These are phyloP conservation scores for Acropternis orthonyx DNA, from an alignment of 2,797 vertebrate species.

Conservation along the genomic window DNA sequence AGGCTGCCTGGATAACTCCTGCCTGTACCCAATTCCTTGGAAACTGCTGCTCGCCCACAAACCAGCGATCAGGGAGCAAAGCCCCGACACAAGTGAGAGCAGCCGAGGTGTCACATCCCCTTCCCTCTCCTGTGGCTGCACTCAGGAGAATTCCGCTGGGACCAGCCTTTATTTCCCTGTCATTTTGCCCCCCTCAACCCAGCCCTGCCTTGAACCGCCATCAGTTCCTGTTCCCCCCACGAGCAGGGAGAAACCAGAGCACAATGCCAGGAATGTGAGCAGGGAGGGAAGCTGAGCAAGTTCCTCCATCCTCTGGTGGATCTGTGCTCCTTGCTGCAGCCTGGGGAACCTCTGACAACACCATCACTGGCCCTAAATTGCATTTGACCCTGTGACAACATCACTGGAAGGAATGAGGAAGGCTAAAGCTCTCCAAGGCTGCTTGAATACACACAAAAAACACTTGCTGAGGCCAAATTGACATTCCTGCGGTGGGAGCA, in stretches of 20 bases:
- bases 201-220: neutral
- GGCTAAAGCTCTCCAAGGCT: neutral
- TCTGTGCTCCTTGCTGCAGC: neutral
- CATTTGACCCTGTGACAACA: neutral
- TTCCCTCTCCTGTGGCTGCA: neutral
- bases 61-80: neutral
- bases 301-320: neutral
- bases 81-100: neutral
- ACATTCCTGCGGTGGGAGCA: constrained; percentile 12
- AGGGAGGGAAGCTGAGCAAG: neutral
- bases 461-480: neutral
- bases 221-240: neutral
- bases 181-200: neutral
- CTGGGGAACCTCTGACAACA: neutral
- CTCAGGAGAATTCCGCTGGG: neutral
- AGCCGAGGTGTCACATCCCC: neutral
- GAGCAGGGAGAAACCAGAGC: neutral
- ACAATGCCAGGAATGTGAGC: neutral
- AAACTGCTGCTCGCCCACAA: neutral
- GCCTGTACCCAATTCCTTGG: neutral
- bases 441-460: neutral
- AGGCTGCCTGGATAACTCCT: neutral
- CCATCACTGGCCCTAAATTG: neutral
- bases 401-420: neutral
- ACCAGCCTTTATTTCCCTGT: neutral